A percentile compares a stretch with the other conserved stretches of the same genome.
Conservation (phyloP, 2,888 invertebrate genomes). For the Acleris literana region DNA sequence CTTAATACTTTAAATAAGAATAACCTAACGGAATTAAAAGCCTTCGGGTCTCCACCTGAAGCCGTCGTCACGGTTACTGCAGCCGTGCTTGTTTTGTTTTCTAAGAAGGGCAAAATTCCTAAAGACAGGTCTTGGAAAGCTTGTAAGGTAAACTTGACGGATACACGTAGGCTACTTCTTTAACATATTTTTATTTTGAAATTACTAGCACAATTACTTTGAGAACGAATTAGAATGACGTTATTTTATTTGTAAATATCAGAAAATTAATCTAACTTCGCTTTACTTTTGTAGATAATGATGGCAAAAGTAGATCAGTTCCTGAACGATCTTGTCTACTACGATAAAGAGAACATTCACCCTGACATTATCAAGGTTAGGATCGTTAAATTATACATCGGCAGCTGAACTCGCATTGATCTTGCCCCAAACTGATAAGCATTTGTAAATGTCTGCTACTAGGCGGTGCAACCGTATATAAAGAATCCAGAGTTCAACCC, state of each 20-base stretch:
- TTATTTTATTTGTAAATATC: too few relatives aligned
- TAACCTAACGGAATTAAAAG: constrained; percentile 96
- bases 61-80: constrained; percentile 94
- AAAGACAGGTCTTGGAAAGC: constrained; percentile 97
- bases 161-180: too few relatives aligned
- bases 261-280: too few relatives aligned
- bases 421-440: too few relatives aligned
- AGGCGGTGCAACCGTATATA: constrained; percentile 84
- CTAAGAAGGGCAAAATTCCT: constrained; percentile 92
- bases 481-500: constrained; percentile 91
- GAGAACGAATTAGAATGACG: too few relatives aligned
- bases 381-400: too few relatives aligned
- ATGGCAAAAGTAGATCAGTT: constrained; percentile 96
- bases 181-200: too few relatives aligned
- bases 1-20: constrained; percentile 96
- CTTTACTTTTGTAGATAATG: constrained; percentile 77
- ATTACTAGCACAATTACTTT: too few relatives aligned
- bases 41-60: constrained; percentile 95
- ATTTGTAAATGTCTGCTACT: constrained; percentile 25
- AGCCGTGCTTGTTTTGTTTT: constrained; percentile 94
- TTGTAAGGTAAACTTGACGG: constrained; percentile 85
- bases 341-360: constrained; percentile 97
- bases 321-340: constrained; percentile 90
- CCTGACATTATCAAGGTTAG: constrained; percentile 92
- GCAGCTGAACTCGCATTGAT: too few relatives aligned